phyloP scores from a whole-genome alignment of 2,113 vertebrate species.

The Labrus mixtus region DNA sequence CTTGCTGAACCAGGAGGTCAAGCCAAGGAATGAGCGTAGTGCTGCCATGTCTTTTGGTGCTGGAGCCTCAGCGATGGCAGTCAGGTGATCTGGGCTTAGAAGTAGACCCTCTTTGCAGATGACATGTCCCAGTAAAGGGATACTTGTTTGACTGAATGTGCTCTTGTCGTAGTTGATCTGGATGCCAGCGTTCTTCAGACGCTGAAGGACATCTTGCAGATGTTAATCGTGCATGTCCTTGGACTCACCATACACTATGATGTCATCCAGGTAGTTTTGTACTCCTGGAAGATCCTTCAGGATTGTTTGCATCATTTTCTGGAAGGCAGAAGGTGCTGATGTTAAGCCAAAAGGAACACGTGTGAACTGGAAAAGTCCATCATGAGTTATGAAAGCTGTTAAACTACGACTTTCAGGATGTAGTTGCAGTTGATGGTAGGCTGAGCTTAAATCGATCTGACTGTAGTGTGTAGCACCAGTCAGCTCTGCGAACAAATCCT shows the following conservation, averaged over 20 bases:
- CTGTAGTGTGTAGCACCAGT: too few relatives aligned
- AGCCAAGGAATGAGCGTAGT: too few relatives aligned
- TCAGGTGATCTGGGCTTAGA: too few relatives aligned
- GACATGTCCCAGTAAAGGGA: too few relatives aligned
- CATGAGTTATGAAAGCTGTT: background rate
- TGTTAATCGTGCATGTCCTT: background rate
- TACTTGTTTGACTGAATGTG: too few relatives aligned
- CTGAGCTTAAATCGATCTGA: background rate
- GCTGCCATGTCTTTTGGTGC: too few relatives aligned
- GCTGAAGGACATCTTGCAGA: background rate
- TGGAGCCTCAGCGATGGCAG: too few relatives aligned
- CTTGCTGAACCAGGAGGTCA: too few relatives aligned
- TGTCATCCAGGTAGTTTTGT: background rate
- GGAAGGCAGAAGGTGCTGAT: background rate
- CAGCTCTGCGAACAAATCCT: too few relatives aligned
- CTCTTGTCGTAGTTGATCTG: too few relatives aligned
- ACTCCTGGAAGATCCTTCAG: background rate
- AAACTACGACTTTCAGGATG: background rate
- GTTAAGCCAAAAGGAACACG: background rate
- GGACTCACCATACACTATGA: background rate
- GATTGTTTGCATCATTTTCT: background rate
- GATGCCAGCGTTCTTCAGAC: background rate
- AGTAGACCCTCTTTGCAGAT: too few relatives aligned
- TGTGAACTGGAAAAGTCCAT: background rate
- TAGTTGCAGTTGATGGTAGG: background rate